phyloP scores from a whole-genome alignment of 2,113 vertebrate species.

The Ophthalmotilapia sp. region DNA sequence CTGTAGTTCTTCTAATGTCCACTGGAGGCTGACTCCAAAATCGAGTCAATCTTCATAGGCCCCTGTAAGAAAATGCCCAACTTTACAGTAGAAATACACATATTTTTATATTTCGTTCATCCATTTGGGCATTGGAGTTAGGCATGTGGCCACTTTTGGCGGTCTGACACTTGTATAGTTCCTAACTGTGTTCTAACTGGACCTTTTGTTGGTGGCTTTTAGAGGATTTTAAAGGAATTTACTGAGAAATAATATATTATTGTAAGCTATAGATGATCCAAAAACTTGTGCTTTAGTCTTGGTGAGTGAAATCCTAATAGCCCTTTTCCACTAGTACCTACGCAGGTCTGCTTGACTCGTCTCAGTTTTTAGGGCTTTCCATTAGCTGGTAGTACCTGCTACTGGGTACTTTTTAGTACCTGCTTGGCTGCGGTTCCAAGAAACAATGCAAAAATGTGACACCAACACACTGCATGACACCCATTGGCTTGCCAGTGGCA shows the following conservation, averaged over 20 bases:
- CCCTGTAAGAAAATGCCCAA: neutral
- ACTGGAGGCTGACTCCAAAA: neutral
- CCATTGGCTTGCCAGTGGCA: neutral
- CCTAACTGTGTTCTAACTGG: neutral
- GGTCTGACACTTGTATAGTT: neutral
- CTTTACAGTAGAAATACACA: neutral
- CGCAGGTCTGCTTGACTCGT: neutral
- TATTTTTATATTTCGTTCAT: neutral
- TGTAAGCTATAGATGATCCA: neutral
- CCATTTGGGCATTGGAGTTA: fast-evolving
- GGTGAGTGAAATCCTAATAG: neutral
- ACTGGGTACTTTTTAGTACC: neutral
- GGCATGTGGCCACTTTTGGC: fast-evolving
- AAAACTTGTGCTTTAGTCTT: neutral
- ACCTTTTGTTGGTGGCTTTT: neutral
- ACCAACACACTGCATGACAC: neutral
- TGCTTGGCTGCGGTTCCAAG: neutral
- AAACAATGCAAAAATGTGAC: neutral
- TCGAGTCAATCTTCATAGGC: neutral
- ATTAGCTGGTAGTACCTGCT: neutral
- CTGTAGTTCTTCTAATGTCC: neutral
- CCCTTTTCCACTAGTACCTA: neutral
- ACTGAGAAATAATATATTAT: neutral
- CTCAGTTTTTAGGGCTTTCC: neutral
- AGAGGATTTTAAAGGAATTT: neutral